Evolutionary conservation across 2,113 vertebrate species (phyloP), one percentile per base, ranked within the genome.

Genomic region (Synchiropus splendidus): DNA sequence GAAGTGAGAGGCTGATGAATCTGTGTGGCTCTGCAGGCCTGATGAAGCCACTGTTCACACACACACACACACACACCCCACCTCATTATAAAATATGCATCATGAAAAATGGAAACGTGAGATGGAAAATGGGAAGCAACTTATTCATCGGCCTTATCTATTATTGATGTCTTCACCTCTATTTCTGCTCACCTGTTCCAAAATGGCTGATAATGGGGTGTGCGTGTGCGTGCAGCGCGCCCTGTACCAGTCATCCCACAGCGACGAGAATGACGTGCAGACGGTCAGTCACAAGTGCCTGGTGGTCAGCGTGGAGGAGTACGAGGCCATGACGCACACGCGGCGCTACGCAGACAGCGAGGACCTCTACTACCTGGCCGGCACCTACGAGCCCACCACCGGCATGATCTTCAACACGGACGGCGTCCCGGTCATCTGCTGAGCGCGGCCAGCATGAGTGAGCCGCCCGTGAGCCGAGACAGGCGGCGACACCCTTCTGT

Each of bases 371-470:
- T 97, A 99, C 85, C 87, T 98, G 70, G 95, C 94, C 2, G 95
- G 95, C 67, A 98, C 92, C 45, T 99, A 99, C 0, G 95, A 99
- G 64, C 95, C 95, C 74, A 98, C 95, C 56, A 98, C 95, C 0
- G 95, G 95, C 77, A 98, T 99, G 93, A 98, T 99, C 78, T 98
- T 96, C 83, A 97, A 92, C 80, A 96, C 94, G 0, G 91, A 97
- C 0, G 95, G 95, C 1, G 92, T 99, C 49, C 95, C 95, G 0
- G 89, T 99, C 74, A 89, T 97, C 81, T 99, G 95, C 84, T 98
- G 81, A 88, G 66, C 0, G 12, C 17, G 31, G 3, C n/a, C n/a
- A n/a, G n/a, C n/a, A n/a, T n/a, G n/a, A n/a, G 9, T 10, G 48
- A 37, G 10, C 2, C 9, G 17, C 27, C 42, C 11, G 31, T n/a